phyloP scores from a whole-genome alignment of 1,140 invertebrate species.

The Anadara kagoshimensis region DNA sequence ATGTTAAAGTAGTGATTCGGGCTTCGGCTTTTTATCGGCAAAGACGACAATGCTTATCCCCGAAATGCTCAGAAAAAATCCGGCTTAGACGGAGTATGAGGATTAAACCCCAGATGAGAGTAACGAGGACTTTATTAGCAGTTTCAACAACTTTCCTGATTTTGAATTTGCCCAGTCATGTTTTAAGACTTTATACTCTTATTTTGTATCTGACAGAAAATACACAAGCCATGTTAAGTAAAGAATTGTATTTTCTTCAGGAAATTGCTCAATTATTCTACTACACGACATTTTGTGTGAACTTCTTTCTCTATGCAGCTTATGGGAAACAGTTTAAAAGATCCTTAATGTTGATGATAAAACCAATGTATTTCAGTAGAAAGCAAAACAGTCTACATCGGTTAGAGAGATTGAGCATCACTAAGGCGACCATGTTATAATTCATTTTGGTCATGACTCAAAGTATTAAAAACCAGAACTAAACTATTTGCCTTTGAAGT shows the following conservation, averaged over 20 bases:
- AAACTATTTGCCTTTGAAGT: too few relatives aligned
- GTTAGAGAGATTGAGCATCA: too few relatives aligned
- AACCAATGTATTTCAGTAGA: background rate
- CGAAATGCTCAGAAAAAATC: constrained; percentile 13
- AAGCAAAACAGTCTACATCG: too few relatives aligned
- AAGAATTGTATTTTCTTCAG: constrained; percentile 39
- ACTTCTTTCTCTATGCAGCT: constrained; percentile 84
- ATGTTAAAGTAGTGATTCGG: constrained; percentile 53
- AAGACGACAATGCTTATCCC: constrained; percentile 27
- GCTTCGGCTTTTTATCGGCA: constrained; percentile 35
- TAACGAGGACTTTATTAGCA: constrained; percentile 88
- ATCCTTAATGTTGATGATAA: constrained; percentile 33
- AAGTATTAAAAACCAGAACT: too few relatives aligned
- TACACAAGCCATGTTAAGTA: constrained; percentile 10
- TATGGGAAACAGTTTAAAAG: constrained; percentile 53
- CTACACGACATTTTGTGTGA: constrained; percentile 88
- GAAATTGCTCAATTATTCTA: constrained; percentile 73
- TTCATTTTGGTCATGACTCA: too few relatives aligned
- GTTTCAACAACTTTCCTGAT: constrained; percentile 87
- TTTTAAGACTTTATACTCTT: constrained; percentile 61
- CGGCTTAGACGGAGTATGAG: constrained; percentile 64
- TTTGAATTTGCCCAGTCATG: constrained; percentile 82
- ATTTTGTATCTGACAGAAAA: constrained; percentile 37
- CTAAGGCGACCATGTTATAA: too few relatives aligned
- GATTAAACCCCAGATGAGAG: constrained; percentile 79